A percentile compares a stretch with the other conserved stretches of the same genome.
These are phyloP conservation scores for Netelia virgata DNA, from an alignment of 2,888 invertebrate species.

Conservation along the genomic window DNA sequence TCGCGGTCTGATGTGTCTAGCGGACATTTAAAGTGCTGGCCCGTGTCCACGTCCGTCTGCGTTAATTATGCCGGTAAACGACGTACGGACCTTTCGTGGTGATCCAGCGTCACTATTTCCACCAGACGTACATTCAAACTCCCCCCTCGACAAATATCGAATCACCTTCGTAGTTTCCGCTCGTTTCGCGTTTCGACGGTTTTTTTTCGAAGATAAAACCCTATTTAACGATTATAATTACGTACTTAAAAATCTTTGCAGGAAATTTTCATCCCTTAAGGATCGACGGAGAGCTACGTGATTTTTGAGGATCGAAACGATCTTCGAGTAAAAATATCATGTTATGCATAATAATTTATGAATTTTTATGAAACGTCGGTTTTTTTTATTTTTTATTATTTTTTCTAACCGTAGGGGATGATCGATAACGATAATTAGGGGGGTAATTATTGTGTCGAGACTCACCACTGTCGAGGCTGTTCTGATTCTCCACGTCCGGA, in stretches of 20 bases:
- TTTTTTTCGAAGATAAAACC: too few species aligned
- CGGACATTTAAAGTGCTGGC: constrained; percentile 82
- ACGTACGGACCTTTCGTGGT: constrained; percentile 45
- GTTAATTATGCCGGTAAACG: constrained; percentile 78
- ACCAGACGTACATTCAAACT: constrained; percentile 54
- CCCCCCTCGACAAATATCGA: constrained; percentile 17
- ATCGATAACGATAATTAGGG: background rate
- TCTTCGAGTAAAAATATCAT: background rate
- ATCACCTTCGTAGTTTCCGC: constrained; percentile 18
- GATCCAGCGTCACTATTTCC: constrained; percentile 60
- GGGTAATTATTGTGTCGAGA: constrained; percentile 4
- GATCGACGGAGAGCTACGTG: too few species aligned
- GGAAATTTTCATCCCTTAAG: background rate
- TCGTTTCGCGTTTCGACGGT: background rate
- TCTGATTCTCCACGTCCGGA: constrained; percentile 80
- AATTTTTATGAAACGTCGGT: too few species aligned
- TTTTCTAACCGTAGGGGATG: too few species aligned
- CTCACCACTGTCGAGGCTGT: constrained; percentile 82
- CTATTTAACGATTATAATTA: background rate
- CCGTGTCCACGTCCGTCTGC: constrained; percentile 81
- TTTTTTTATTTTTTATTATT: background rate
- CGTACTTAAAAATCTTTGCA: too few species aligned
- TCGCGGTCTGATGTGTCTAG: constrained; percentile 71
- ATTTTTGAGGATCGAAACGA: too few species aligned
- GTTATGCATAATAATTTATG: background rate